Base-by-base conservation (phyloP, 2,888 invertebrate genomes). In the Campaea margaritaria region DNA sequence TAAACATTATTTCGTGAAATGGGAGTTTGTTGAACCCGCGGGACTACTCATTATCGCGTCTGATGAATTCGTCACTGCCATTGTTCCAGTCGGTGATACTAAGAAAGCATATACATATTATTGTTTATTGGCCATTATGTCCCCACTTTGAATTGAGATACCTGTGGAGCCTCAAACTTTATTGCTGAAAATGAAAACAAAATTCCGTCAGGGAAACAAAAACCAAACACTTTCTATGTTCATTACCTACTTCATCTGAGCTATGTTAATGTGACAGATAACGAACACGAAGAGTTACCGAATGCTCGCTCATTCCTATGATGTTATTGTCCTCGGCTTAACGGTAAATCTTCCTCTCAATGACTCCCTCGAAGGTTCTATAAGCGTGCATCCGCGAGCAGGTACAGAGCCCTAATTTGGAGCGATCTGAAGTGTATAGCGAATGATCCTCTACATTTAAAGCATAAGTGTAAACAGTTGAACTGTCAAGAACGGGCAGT, bases 401-500 rank as follows among this genome's bases (percentile, higher is more conserved):
- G 56, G 56, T 59, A 59, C 34, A 39, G 43, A 54, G 45, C 62
- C 66, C 58, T 62, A 66, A 74, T 75, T 74, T 65, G 63, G 62
- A 75, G 50, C 63, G 62, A 72, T 68, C 71, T 77, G 79, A 82
- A 82, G 79, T 79, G 72, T 74, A 78, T 67, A 80, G 78, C 82
- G 74, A 74, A 77, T 82, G 82, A 86, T 89, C 88, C 87, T 85
- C 78, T 83, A 83, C 84, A 84, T 82, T 83, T 82, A 81, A 78
- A 75, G 64, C 65, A 68, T 72, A 72, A 85, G 85, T 85, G 85
- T 89, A 91, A 91, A 91, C 87, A 91, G 91, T 90, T 91, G 89
- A 91, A 91, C 91, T 91, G 91, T 92, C 91, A 91, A 91, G 92
- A 91, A 91, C 91, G 92, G 91, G 77, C 91, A 90, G 86, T 87